Evolutionary conservation across 2,113 vertebrate species (phyloP).

Genomic region (Rhinopomastus cyanomelas): DNA sequence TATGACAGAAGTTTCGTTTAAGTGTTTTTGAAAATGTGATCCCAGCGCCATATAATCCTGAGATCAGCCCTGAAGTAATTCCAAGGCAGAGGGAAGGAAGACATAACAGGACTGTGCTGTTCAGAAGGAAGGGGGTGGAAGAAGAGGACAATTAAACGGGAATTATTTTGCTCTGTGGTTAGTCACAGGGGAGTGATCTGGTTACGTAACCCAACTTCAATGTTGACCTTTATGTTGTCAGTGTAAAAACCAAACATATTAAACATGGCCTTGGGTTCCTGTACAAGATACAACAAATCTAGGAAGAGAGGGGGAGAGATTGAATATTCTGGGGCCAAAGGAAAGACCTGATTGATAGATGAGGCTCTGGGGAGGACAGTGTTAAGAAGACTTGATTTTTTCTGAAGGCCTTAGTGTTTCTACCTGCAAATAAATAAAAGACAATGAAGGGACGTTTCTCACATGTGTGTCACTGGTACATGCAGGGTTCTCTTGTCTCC

Average conservation of each 20-base stretch:
- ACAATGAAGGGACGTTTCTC: not conserved
- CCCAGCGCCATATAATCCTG: not conserved
- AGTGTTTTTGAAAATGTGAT: conserved; percentile 22
- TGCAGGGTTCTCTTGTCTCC: not conserved
- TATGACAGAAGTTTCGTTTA: not conserved
- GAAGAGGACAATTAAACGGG: conserved; percentile 27
- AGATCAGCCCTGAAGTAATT: not conserved
- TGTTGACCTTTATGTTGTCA: conserved; percentile 33
- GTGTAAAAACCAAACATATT: conserved; percentile 54
- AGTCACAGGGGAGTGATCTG: not conserved
- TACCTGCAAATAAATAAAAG: not conserved
- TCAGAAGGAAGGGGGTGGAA: not conserved
- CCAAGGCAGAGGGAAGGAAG: not conserved
- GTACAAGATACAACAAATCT: conserved; percentile 45
- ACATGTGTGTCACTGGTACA: not conserved
- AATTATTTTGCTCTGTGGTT: conserved; percentile 3
- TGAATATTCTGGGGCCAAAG: conserved; percentile 14
- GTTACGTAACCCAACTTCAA: conserved; percentile 1
- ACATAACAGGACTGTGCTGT: not conserved
- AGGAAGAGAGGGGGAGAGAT: conserved; percentile 4
- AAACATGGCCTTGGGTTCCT: conserved; percentile 58
- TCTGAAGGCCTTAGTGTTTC: not conserved
- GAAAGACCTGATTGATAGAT: conserved; percentile 21
- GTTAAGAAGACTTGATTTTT: conserved; percentile 1
- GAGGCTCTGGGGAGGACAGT: conserved; percentile 7